Evolutionary conservation across 2,113 vertebrate genomes (phyloP).

Genomic region (Tylochromis polylepis): DNA sequence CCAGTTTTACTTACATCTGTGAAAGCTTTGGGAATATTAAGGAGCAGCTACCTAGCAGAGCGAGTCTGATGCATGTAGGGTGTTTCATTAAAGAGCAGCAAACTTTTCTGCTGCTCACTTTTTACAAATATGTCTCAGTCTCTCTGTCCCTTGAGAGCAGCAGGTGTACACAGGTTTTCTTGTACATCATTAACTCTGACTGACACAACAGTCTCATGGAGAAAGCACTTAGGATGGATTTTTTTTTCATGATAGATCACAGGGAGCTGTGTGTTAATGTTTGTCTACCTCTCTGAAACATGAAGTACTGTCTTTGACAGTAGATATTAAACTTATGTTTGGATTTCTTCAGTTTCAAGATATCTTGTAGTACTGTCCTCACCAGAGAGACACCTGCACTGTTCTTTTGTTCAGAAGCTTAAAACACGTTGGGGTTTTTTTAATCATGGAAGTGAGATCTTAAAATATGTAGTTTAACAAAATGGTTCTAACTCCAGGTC

Average conservation of each 20-base stretch:
- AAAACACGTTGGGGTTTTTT: neutral
- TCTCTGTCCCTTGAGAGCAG: neutral
- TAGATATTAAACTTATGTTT: neutral
- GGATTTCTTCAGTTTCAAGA: neutral
- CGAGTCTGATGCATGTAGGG: slow-evolving; percentile 1
- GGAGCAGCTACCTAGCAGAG: slow-evolving; percentile 2
- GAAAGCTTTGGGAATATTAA: slow-evolving; percentile 33
- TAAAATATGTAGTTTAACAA: neutral
- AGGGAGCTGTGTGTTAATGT: neutral
- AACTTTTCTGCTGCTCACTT: neutral
- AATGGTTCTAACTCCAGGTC: neutral
- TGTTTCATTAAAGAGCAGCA: slow-evolving; percentile 23
- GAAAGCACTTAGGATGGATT: neutral
- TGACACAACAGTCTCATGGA: neutral
- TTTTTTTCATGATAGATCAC: neutral
- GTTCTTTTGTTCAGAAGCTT: neutral
- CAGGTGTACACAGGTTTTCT: neutral
- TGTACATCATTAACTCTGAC: neutral
- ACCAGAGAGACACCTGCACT: neutral
- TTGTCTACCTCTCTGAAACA: neutral
- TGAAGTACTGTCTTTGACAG: neutral
- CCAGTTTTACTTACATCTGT: slow-evolving; percentile 25
- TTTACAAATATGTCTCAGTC: neutral
- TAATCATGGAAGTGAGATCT: neutral
- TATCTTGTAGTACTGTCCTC: neutral